Percentiles rank a stretch among this genome's conserved stretches.
phyloP scores from a whole-genome alignment of 2,797 vertebrate genomes.

The Chrosomus eos region DNA sequence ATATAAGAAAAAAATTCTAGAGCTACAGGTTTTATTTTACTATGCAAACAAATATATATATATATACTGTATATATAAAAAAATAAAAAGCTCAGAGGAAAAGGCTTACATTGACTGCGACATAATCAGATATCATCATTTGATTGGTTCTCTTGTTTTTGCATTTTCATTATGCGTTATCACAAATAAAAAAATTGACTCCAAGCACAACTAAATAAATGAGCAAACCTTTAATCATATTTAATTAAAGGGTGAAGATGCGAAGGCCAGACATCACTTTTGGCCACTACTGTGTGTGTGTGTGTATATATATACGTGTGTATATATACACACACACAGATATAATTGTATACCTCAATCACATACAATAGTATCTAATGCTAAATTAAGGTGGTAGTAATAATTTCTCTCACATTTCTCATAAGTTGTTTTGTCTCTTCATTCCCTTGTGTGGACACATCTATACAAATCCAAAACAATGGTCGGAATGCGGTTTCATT shows the following conservation, averaged over 20 bases:
- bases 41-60: background rate
- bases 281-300: too few species aligned
- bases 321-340: too few species aligned
- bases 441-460: background rate
- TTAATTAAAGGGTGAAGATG: too few species aligned
- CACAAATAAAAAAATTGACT: background rate
- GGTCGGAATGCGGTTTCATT: background rate
- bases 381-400: background rate
- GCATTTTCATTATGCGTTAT: background rate
- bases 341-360: background rate
- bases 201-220: background rate
- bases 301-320: background rate
- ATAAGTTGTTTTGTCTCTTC: background rate
- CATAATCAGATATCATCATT: background rate
- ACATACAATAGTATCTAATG: background rate
- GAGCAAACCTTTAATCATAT: background rate
- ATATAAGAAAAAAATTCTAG: background rate
- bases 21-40: too few species aligned
- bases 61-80: background rate
- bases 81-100: background rate
- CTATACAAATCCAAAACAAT: background rate
- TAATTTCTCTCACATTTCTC: background rate
- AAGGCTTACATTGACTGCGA: background rate
- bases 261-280: too few species aligned
- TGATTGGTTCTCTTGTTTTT: background rate